Evolutionary conservation across 1,140 invertebrate species (phyloP), one percentile per base, ranked within the genome.

Genomic region (Drosophila yakuba): DNA sequence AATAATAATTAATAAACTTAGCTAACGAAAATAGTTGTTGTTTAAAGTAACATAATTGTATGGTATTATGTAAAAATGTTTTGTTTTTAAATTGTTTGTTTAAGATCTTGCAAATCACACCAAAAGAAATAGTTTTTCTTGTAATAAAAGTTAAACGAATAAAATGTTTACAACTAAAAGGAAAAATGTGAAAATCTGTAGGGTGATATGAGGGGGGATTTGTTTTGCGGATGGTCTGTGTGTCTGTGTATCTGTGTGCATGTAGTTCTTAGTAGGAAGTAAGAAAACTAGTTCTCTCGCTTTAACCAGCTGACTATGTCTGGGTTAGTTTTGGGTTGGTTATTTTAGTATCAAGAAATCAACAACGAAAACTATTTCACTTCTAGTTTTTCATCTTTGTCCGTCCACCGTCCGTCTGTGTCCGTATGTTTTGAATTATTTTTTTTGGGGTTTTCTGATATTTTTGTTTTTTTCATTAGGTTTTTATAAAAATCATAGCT

Each of bases 41-140:
- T 72, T 74, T 54, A 72, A 73, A 45, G 41, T 69, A 69, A 71
- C 67, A 69, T 71, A 69, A 55, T 56, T 69, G 35, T 48, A 47
- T 68, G 68, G 51, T 68, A 55, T 71, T 48, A 69, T 48, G 35
- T 23, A 71, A 60, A 60, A 77, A 36, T 44, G 57, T 76, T 76
- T 56, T 57, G 32, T 61, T 69, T 75, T 63, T 64, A 45, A n/a
- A 44, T 75, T 64, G 39, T 51, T 68, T 75, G 20, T 88, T 82
- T 80, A 88, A 88, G 83, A 88, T 88, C 83, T 88, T 80, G 72
- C 79, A 88, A 80, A 88, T 88, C 83, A 88, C 84, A 89, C 79
- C 79, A 88, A 89, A 80, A 78, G 76, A 80, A 71, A 76, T 85
- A 66, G 56, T 67, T 68, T 71, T 71, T 69, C 51, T 69, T 25